Conservation (phyloP, 2,888 invertebrate genomes). For the Andrena camellia region DNA sequence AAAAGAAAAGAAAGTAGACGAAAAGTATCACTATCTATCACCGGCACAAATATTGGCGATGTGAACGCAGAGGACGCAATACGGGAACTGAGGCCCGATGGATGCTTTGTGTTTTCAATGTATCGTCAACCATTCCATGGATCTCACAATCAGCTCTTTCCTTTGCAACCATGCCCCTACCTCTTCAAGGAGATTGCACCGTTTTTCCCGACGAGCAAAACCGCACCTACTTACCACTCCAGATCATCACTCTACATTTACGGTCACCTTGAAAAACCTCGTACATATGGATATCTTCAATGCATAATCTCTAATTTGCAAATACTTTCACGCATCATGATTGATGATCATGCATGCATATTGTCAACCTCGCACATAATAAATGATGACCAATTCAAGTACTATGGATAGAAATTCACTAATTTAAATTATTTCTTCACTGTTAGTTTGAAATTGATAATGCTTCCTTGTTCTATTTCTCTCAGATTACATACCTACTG, state of each 20-base stretch:
- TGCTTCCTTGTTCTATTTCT: too few species aligned
- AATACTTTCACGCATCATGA: background rate
- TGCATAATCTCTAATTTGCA: background rate
- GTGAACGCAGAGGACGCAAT: constrained; percentile 76
- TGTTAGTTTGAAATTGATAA: too few species aligned
- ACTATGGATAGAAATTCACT: background rate
- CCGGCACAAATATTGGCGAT: constrained; percentile 64
- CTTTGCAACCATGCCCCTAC: constrained; percentile 63
- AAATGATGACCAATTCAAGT: background rate
- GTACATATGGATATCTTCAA: constrained; percentile 1
- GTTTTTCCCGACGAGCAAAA: constrained; percentile 42
- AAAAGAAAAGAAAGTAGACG: constrained; percentile 15
- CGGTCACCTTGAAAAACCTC: background rate
- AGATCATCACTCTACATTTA: constrained; percentile 28
- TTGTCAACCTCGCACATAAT: background rate
- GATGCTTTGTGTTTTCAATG: constrained; percentile 70
- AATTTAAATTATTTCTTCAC: too few species aligned
- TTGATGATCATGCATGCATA: background rate
- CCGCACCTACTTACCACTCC: constrained; percentile 25
- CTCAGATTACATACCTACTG: too few species aligned
- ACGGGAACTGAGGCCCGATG: constrained; percentile 77
- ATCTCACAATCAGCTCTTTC: constrained; percentile 61
- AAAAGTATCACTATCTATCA: constrained; percentile 29
- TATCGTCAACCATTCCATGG: constrained; percentile 62
- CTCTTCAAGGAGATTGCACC: constrained; percentile 25